Evolutionary conservation across 2,797 vertebrate species (phyloP), one percentile per base, ranked within the genome.

Genomic region (Danio kyathit): DNA sequence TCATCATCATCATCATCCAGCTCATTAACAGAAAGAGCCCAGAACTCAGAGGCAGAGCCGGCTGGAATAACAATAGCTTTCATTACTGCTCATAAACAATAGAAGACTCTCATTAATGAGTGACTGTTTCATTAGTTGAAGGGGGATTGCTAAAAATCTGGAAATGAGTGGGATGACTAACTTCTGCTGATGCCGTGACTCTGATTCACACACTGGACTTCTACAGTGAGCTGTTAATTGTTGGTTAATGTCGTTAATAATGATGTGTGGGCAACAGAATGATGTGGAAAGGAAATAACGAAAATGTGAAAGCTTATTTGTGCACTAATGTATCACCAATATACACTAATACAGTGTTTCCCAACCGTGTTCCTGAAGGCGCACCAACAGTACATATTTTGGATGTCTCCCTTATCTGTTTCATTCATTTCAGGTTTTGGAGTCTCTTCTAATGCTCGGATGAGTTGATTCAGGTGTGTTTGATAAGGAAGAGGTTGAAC

Each of bases 201-300:
- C 43, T 57, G 59, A 41, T 63, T 72, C 21, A 56, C 41, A 12
- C 5, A 61, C 9, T 43, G 11, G 76, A 67, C 43, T 54, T 10
- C 49, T 64, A 43, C 21, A 61, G 52, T 56, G 74, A 79, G 63
- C 44, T 59, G 57, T 44, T 81, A 63, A 61, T 38, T 67, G 61
- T 74, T 71, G 14, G 59, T 67, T 77, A 77, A 74, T 48, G 60
- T 21, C 67, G 67, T 73, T 77, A 77, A 77, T 73, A 41, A 56
- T 40, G n/a, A 81, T 56, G 14, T 64, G 73, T 60, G 64, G 61
- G 17, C 19, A 48, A 43, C 17, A 13, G 13, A 12, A 48, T 17
- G 21, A 40, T 60, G 43, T 41, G 54, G 48, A 21, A 70, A 64
- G 56, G 14, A 19, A 70, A 19, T 13, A 48, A 70, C 8, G 2